Evolutionary conservation across 2,113 vertebrate genomes (phyloP).

Genomic region (Gymnocephalus cernua): DNA sequence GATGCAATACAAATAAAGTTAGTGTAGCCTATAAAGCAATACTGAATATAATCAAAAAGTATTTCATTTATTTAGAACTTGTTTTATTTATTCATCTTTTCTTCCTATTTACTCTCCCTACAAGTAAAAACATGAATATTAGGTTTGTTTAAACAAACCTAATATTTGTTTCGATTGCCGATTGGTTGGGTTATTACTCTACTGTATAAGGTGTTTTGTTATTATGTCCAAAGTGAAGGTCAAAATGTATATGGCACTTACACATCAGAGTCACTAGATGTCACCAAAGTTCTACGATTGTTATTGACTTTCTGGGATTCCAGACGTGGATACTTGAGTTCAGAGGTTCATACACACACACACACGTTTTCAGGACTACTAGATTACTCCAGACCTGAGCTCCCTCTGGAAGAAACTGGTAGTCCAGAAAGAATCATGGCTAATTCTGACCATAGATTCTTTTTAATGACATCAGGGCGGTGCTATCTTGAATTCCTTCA

Average conservation of each 20-base stretch:
- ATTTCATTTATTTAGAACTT: not conserved
- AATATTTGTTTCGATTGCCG: not conserved
- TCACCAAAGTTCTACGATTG: slow-evolving; percentile 12
- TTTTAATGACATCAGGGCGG: no score
- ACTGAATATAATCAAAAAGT: no score
- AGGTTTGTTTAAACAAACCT: not conserved
- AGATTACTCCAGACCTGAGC: no score
- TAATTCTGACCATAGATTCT: no score
- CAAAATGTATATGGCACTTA: not conserved
- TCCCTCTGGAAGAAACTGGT: no score
- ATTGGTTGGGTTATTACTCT: not conserved
- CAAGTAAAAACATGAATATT: not conserved
- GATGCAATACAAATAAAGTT: not conserved
- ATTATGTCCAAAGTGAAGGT: not conserved
- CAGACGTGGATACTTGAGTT: slow-evolving; percentile 5
- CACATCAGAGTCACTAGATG: slow-evolving; percentile 55
- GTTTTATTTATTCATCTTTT: not conserved
- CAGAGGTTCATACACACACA: not conserved
- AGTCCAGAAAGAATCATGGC: no score
- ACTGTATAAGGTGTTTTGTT: not conserved
- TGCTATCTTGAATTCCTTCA: no score
- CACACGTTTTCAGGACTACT: no score
- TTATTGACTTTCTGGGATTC: not conserved
- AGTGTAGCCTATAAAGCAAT: not conserved
- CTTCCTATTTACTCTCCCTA: no score